Conservation (phyloP, 2,113 vertebrate species). For the Epinephelus lanceolatus region DNA sequence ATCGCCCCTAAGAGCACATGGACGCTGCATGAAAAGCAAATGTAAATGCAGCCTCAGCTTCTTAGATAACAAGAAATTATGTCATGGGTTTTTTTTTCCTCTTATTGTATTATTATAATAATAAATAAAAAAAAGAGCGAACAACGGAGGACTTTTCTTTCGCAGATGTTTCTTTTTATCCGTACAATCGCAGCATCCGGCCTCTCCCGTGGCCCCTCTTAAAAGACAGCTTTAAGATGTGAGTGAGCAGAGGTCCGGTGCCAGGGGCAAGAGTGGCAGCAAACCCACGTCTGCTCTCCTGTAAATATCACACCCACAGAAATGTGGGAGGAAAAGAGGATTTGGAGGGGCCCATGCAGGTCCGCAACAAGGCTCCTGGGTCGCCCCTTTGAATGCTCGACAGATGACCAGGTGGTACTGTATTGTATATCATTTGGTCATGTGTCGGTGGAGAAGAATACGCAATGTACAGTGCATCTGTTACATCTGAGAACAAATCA, state of each 20-base stretch:
- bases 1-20: slow-evolving; percentile 82
- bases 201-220: slow-evolving; percentile 48
- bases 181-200: slow-evolving; percentile 76
- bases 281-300: slow-evolving; percentile 69
- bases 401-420: slow-evolving; percentile 75
- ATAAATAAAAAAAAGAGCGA: slow-evolving; percentile 78
- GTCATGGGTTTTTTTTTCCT: slow-evolving; percentile 71
- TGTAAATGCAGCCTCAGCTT: slow-evolving; percentile 84
- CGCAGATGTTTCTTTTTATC: slow-evolving; percentile 86
- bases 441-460: slow-evolving; percentile 10
- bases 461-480: slow-evolving; percentile 52
- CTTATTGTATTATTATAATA: slow-evolving; percentile 85
- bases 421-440: slow-evolving; percentile 44
- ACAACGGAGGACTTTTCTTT: slow-evolving; percentile 76
- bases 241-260: slow-evolving; percentile 62
- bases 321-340: slow-evolving; percentile 72
- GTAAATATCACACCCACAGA: slow-evolving; percentile 69
- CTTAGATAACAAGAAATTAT: slow-evolving; percentile 85
- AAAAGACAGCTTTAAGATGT: slow-evolving; percentile 64
- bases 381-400: slow-evolving; percentile 44
- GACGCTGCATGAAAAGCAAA: slow-evolving; percentile 84
- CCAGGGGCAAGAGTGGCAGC: slow-evolving; percentile 78
- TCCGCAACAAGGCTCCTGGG: slow-evolving; percentile 56
- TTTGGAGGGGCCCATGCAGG: slow-evolving; percentile 71
- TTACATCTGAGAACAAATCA: slow-evolving; percentile 22